phyloP scores from a whole-genome alignment of 2,797 vertebrate genomes.

The Avahi laniger region DNA sequence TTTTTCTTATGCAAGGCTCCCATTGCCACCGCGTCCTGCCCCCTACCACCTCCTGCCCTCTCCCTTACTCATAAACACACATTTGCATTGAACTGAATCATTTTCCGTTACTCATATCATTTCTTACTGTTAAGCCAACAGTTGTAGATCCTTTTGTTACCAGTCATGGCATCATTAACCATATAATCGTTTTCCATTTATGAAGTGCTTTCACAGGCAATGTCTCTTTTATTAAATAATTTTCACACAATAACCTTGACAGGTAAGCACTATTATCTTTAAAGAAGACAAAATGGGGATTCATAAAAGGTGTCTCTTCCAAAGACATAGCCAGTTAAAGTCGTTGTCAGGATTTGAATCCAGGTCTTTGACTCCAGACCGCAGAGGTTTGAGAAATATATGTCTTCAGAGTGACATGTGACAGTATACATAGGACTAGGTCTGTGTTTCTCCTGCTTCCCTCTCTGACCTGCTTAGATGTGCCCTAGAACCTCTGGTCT shows the following conservation, averaged over 20 bases:
- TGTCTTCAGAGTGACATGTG: background rate
- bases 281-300: background rate
- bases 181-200: background rate
- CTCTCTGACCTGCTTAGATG: background rate
- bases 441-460: background rate
- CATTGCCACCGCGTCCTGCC: no score
- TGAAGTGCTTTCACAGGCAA: background rate
- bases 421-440: background rate
- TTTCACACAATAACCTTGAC: background rate
- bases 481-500: background rate
- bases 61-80: background rate
- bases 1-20: background rate
- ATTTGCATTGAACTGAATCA: background rate
- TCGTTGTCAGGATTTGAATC: background rate
- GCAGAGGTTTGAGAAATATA: background rate
- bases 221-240: background rate
- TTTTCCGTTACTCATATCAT: background rate
- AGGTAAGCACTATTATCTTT: background rate
- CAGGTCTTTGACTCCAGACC: background rate
- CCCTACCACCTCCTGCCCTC: background rate
- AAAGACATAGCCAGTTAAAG: background rate
- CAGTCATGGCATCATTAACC: background rate
- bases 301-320: background rate
- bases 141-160: background rate
- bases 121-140: background rate